These are phyloP conservation scores for Holacanthella duospinosa DNA, from an alignment of 2,888 invertebrate species.

Conservation along the genomic window DNA sequence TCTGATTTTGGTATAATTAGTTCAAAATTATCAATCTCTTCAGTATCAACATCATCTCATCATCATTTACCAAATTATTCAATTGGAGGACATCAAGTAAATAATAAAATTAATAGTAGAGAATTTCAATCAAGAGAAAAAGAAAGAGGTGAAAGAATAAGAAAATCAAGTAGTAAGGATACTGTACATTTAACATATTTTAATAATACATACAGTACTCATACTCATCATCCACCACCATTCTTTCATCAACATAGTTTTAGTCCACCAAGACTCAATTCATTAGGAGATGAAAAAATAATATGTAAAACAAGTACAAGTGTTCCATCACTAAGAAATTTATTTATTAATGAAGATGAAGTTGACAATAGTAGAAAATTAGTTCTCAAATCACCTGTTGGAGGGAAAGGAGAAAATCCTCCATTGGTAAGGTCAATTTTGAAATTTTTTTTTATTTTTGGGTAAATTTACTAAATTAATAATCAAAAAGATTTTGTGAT, in stretches of 20 bases:
- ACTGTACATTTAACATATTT: conserved; percentile 2
- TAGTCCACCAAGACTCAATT: neutral
- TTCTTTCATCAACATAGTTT: neutral
- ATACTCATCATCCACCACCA: neutral
- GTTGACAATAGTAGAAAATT: neutral
- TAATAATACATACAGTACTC: conserved; percentile 1
- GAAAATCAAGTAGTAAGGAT: conserved; percentile 9
- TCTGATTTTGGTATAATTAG: conserved; percentile 22
- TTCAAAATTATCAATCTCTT: conserved; percentile 2
- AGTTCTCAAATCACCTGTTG: neutral
- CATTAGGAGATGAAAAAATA: neutral
- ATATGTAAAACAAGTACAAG: neutral
- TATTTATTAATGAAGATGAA: neutral
- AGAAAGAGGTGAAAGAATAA: neutral
- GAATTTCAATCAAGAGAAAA: neutral
- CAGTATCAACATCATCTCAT: neutral
- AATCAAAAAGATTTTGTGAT: too few relatives aligned
- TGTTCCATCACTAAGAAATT: neutral
- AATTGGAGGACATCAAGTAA: neutral
- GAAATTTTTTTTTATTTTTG: too few relatives aligned
- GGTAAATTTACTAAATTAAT: too few relatives aligned
- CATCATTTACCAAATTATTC: neutral
- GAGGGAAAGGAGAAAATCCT: neutral
- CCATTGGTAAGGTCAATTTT: neutral
- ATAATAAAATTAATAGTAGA: neutral